Base-by-base conservation (phyloP, 2,113 vertebrate genomes). In the Passer montanus region DNA sequence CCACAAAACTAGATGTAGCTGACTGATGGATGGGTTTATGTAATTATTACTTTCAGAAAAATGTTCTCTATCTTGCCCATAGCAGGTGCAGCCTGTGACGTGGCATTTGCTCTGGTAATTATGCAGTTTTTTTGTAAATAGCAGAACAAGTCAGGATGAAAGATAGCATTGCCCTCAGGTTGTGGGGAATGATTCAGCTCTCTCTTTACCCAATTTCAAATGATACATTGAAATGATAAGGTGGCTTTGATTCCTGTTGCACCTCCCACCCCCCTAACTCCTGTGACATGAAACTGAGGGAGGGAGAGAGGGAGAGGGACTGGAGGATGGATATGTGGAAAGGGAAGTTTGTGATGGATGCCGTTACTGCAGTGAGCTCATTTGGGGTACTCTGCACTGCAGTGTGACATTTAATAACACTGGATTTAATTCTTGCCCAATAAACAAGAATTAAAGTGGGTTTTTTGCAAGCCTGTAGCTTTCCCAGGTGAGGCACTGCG, bases 91-190 rank as follows among this genome's bases (percentile, higher is more conserved):
- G 94, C 49, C 84, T 89, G 84, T 95, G 96, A 96, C 92, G 83
- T 97, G 95, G 94, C 94, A 96, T 96, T 97, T 96, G 96, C 94
- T 96, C 92, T 96, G 93, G 85, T 96, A 96, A 97, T 97, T 96
- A 95, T 72, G 85, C 88, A 64, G 20, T 30, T 49, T 95, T 95
- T 93, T 97, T 93, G 95, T 93, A 95, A 97, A 95, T 94, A 97
- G 92, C 94, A 95, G 94, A 93, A 94, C 90, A 75, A 90, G 89
- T 89, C 93, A 93, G 89, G 94, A 95, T 96, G 93, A 96, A 94
- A 94, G 95, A 93, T 92, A 92, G 93, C 80, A 26, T 43, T 96
- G 92, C 90, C 96, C 95, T 94, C 64, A 78, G 93, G 94, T 90
- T 96, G 94, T 80, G 69, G 56, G 79, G 94, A 93, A 84, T 94